These are phyloP conservation scores for Drosophila affinis DNA, from an alignment of 2,888 invertebrate species.

Conservation along the genomic window DNA sequence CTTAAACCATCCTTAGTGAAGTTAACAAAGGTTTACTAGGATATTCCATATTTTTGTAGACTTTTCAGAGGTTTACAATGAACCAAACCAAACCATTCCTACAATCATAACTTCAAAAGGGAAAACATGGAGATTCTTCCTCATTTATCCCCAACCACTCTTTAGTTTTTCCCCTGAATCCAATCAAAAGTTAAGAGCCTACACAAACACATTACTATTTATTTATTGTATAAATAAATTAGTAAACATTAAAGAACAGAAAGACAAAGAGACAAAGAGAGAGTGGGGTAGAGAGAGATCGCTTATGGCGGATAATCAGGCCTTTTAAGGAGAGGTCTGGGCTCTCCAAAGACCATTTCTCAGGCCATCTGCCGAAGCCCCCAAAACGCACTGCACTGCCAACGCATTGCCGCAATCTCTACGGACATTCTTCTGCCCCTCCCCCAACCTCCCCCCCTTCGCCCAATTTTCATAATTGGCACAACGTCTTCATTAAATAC, in stretches of 20 bases:
- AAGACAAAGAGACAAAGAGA: no score
- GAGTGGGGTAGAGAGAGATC: no score
- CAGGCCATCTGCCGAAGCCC: not conserved
- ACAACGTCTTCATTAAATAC: constrained; percentile 47
- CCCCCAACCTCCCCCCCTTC: no score
- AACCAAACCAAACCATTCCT: no score
- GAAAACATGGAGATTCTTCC: no score
- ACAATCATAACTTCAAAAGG: no score
- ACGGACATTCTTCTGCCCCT: constrained; percentile 1
- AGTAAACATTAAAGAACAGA: not conserved
- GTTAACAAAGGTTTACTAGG: no score
- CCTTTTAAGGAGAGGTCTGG: no score
- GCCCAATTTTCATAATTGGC: constrained; percentile 15
- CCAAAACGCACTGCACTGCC: constrained; percentile 13
- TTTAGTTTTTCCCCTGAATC: not conserved
- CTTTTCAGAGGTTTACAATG: no score
- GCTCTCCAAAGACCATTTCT: not conserved
- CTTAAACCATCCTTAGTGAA: no score
- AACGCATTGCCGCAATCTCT: not conserved
- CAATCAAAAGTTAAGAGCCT: not conserved
- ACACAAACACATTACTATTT: not conserved
- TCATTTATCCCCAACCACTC: not conserved
- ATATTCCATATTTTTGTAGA: no score
- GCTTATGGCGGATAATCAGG: no score
- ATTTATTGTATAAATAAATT: not conserved